phyloP scores from a whole-genome alignment of 2,797 vertebrate species.

The Eulemur coronatus region DNA sequence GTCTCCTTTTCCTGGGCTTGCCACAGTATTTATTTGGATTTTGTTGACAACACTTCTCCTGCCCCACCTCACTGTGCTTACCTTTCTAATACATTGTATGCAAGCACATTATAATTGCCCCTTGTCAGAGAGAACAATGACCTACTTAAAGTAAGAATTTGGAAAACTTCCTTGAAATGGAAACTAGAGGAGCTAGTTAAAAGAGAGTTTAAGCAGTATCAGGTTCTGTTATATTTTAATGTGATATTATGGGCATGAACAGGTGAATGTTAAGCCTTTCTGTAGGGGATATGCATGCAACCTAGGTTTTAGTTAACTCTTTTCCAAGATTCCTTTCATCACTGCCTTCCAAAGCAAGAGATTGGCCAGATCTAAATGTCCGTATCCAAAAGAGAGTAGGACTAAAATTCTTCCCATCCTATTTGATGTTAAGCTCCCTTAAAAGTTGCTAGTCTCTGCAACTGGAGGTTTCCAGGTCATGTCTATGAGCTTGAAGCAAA shows the following conservation, averaged over 20 bases:
- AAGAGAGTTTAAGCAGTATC: constrained; percentile 10
- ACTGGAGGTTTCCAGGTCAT: constrained; percentile 50
- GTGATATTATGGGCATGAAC: not conserved
- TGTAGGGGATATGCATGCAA: not conserved
- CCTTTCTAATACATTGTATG: not conserved
- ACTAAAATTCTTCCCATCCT: not conserved
- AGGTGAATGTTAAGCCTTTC: not conserved
- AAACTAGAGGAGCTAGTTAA: not conserved
- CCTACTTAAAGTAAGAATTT: constrained; percentile 29
- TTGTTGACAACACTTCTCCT: not conserved
- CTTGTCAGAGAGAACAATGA: not conserved
- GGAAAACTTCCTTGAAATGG: constrained; percentile 29
- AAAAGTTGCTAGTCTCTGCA: constrained; percentile 28
- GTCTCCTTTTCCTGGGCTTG: not conserved
- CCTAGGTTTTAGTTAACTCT: not conserved
- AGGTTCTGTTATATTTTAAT: not conserved
- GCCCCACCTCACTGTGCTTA: not conserved
- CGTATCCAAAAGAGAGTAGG: not conserved
- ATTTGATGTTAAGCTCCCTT: constrained; percentile 18
- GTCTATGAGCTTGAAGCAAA: constrained; percentile 49
- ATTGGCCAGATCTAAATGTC: not conserved
- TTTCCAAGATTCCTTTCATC: not conserved
- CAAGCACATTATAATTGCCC: not conserved
- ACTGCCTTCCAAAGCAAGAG: not conserved
- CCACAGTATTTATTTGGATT: not conserved